Conservation (phyloP, 2,113 vertebrate genomes). For the Butorides virescens region DNA sequence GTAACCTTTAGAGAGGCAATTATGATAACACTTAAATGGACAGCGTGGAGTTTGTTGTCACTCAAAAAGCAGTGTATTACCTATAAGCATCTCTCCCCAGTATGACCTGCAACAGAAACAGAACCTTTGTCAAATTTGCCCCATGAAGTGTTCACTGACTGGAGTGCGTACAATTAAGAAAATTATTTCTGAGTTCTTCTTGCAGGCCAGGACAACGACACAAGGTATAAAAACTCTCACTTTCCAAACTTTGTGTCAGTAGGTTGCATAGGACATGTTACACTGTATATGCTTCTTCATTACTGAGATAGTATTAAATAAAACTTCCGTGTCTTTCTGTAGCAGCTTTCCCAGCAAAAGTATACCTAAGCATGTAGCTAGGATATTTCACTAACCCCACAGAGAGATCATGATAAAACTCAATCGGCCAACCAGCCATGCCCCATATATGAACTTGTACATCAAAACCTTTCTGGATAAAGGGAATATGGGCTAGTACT, state of each 20-base stretch:
- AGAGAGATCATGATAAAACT: neutral
- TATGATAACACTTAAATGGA: conserved; percentile 63
- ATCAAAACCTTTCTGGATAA: neutral
- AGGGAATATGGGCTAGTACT: neutral
- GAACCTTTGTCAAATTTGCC: neutral
- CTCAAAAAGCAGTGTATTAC: conserved; percentile 37
- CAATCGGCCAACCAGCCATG: neutral
- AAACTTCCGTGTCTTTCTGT: neutral
- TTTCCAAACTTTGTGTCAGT: neutral
- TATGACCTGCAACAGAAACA: neutral
- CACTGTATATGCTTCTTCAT: neutral
- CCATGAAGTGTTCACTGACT: neutral
- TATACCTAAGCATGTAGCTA: neutral
- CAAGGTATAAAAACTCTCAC: neutral
- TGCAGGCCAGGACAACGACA: neutral
- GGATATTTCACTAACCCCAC: neutral
- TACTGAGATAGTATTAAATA: neutral
- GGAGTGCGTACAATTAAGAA: neutral
- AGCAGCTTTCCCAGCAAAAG: neutral
- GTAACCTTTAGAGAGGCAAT: conserved; percentile 70
- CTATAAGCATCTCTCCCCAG: neutral
- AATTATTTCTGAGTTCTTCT: neutral
- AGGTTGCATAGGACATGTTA: neutral
- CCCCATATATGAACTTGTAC: neutral
- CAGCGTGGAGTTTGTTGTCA: conserved; percentile 58